These are phyloP conservation scores for Bufo bufo DNA, from an alignment of 2,113 vertebrate species.

Conservation along the genomic window DNA sequence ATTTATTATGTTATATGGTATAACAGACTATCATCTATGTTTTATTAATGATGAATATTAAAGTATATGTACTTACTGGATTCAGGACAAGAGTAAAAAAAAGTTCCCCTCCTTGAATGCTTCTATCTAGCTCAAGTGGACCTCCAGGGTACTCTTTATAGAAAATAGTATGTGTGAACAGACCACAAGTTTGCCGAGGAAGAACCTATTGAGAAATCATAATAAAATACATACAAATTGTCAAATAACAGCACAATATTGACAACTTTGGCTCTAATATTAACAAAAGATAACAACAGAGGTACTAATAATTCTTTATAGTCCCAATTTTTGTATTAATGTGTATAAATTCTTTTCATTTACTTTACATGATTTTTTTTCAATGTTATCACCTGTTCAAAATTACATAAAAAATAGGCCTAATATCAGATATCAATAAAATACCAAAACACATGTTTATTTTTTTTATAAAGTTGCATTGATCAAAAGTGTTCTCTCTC, in stretches of 20 bases:
- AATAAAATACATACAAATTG: background rate
- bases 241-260: background rate
- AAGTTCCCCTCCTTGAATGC: slow-evolving; percentile 93
- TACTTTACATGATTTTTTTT: too few relatives aligned
- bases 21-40: too few relatives aligned
- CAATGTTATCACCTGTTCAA: too few relatives aligned
- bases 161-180: slow-evolving; percentile 98
- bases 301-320: background rate
- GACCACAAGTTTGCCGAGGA: slow-evolving; percentile 94
- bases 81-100: slow-evolving; percentile 95
- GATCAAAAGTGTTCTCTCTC: too few relatives aligned
- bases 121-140: slow-evolving; percentile 92
- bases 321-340: too few relatives aligned
- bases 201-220: slow-evolving; percentile 81
- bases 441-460: too few relatives aligned
- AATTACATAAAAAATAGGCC: too few relatives aligned
- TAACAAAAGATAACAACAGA: background rate
- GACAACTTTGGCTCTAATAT: background rate
- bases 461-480: too few relatives aligned
- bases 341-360: too few relatives aligned
- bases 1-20: too few relatives aligned
- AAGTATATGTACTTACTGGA: slow-evolving; percentile 81
- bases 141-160: slow-evolving; percentile 97
- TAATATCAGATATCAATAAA: too few relatives aligned
- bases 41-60: background rate